These are phyloP conservation scores for Tetramorium alpestre DNA, from an alignment of 1,140 invertebrate species.

Conservation along the genomic window DNA sequence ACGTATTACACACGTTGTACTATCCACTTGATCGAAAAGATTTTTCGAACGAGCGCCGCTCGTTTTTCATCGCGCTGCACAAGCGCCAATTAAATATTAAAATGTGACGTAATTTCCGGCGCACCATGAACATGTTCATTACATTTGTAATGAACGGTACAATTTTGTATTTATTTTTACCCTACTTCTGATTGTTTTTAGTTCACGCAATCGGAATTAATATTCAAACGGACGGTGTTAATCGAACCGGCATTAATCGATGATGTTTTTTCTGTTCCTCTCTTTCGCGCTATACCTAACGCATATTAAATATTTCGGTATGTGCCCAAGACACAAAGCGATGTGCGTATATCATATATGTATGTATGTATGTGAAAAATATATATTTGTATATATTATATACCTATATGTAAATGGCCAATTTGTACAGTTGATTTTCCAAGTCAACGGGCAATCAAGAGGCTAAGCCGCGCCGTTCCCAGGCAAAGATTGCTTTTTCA, in stretches of 20 bases:
- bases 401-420: background rate
- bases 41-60: background rate
- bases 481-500: slow-evolving; percentile 69
- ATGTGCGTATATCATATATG: background rate
- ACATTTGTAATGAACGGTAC: slow-evolving; percentile 1
- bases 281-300: background rate
- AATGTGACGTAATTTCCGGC: slow-evolving; percentile 32
- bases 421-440: slow-evolving; percentile 71
- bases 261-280: background rate
- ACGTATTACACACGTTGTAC: background rate
- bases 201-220: background rate
- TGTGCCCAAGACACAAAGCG: background rate
- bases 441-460: slow-evolving; percentile 68
- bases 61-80: slow-evolving; percentile 18
- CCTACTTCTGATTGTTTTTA: slow-evolving; percentile 30
- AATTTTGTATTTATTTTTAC: slow-evolving; percentile 37
- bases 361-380: background rate
- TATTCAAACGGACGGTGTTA: slow-evolving; percentile 6
- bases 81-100: slow-evolving; percentile 53
- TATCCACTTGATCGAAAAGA: background rate
- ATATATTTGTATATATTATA: background rate
- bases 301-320: slow-evolving; percentile 5
- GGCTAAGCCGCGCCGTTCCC: slow-evolving; percentile 45
- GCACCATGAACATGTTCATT: slow-evolving; percentile 37
- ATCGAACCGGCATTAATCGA: slow-evolving; percentile 6